Percentiles rank a stretch among this genome's conserved stretches.
Evolutionary conservation across 2,888 invertebrate genomes (phyloP).

Genomic region (Scaptomyza caliginosa): DNA sequence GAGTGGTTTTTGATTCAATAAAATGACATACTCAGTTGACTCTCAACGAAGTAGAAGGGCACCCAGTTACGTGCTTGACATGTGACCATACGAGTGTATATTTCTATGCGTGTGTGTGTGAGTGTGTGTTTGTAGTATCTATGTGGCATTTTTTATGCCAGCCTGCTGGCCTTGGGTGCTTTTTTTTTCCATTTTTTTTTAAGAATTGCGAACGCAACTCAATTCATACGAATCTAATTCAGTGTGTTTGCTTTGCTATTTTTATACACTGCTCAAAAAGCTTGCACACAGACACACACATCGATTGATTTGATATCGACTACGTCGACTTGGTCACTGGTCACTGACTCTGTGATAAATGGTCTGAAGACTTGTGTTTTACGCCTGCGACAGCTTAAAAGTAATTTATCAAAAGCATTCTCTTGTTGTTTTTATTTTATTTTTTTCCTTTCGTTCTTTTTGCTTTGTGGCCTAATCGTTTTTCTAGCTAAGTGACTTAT

Average conservation of each 20-base stretch:
- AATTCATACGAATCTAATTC: slow-evolving; percentile 42
- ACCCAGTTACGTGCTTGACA: slow-evolving; percentile 38
- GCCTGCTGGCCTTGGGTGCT: slow-evolving; percentile 12
- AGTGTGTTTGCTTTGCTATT: slow-evolving; percentile 20
- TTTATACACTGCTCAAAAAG: slow-evolving; percentile 18
- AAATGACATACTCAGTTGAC: slow-evolving; percentile 76
- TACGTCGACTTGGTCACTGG: slow-evolving; percentile 19
- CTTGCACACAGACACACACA: slow-evolving; percentile 18
- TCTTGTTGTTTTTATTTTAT: slow-evolving; percentile 23
- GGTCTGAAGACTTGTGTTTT: slow-evolving; percentile 31
- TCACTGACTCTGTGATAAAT: slow-evolving; percentile 64
- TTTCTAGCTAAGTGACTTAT: slow-evolving; percentile 52
- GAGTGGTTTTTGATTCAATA: slow-evolving; percentile 81
- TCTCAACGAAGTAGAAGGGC: slow-evolving; percentile 53
- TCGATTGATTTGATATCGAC: slow-evolving; percentile 23
- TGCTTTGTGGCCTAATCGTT: slow-evolving; percentile 22
- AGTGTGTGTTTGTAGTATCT: slow-evolving; percentile 4
- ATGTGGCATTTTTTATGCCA: slow-evolving; percentile 30
- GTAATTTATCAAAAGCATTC: slow-evolving; percentile 64
- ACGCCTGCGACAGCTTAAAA: slow-evolving; percentile 72
- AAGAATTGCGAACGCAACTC: slow-evolving; percentile 32
- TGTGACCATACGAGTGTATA: not conserved
- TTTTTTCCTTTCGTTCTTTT: slow-evolving; percentile 19
- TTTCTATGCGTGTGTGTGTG: not conserved
- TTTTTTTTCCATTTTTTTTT: slow-evolving; percentile 8